Base-by-base conservation (phyloP, 2,113 vertebrate species). In the Grus americana region DNA sequence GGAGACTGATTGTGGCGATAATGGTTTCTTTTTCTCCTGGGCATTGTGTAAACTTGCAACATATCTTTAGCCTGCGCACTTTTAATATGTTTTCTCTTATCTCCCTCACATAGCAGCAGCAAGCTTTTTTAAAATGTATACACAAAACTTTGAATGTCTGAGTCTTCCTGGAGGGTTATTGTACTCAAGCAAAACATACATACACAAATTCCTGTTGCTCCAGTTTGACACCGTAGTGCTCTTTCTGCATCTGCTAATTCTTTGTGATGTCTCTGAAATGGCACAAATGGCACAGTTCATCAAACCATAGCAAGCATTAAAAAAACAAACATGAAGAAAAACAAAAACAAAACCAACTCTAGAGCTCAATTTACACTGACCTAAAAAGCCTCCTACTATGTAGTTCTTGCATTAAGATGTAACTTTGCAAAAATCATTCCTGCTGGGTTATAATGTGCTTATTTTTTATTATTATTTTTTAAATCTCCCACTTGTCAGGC, bases 371-470 rank as follows among this genome's bases (percentile, higher is more conserved):
- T 42, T 98, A 97, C 66, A 68, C 75, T 97, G 98, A 97, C 96
- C 97, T 95, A 97, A 93, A 98, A 97, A 97, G 57, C 94, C 75
- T 97, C 92, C 72, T 94, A 90, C 70, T 84, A 95, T 86, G 89
- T 96, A 97, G 94, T 94, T 97, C 95, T 90, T 97, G 79, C 97
- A 97, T 97, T 97, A 98, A 98, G 97, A 97, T 96, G 83, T 94
- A 97, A 95, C 95, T 98, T 44, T 74, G 86, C 68, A 97, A 96
- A 97, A 86, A 97, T 95, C 38, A 70, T 84, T 97, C 97, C 97
- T 97, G 96, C 98, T 98, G 98, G 49, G 76, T 92, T 96, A 95
- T 98, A 98, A 98, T 98, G 96, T 94, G 84, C 94, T 97, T 97
- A 93, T 97, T 97, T 96, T 90, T 97, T 94, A 89, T 93, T 92